A percentile compares a stretch with the other conserved stretches of the same genome.
These are phyloP conservation scores for Gonocerus acuteangulatus DNA, from an alignment of 2,888 invertebrate species.

Conservation along the genomic window DNA sequence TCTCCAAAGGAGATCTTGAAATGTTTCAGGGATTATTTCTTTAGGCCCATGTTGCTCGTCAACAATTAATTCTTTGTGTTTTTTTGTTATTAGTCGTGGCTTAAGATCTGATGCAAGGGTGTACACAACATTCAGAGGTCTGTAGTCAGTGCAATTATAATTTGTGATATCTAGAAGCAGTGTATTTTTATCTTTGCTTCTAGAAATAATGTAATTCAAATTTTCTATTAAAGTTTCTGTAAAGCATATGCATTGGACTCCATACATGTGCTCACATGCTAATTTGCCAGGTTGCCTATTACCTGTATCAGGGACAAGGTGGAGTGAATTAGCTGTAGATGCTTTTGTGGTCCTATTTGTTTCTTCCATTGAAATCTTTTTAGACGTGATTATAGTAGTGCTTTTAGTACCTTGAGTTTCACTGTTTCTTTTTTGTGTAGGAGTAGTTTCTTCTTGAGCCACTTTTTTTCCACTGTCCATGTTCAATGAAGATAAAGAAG, in stretches of 20 bases:
- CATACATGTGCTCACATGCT: conserved; percentile 12
- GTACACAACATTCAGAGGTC: conserved; percentile 2
- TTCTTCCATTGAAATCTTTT: neutral
- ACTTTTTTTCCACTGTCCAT: no score
- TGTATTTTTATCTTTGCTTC: neutral
- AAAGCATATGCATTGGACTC: conserved; percentile 17
- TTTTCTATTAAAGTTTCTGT: conserved; percentile 3
- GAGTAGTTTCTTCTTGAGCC: neutral
- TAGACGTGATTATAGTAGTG: neutral
- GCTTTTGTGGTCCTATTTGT: neutral
- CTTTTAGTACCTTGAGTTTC: no score
- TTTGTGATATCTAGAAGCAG: conserved; percentile 2
- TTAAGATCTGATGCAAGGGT: conserved; percentile 24
- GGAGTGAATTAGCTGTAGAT: neutral
- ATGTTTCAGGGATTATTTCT: conserved; percentile 20
- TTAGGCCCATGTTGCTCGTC: conserved; percentile 27
- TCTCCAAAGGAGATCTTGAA: conserved; percentile 20
- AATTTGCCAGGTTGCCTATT: conserved; percentile 14
- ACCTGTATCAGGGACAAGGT: neutral
- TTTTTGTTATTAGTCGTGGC: conserved; percentile 27
- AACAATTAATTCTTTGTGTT: conserved; percentile 21
- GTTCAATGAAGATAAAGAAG: neutral
- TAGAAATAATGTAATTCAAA: conserved; percentile 2
- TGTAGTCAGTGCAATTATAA: conserved; percentile 22
- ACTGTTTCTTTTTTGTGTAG: no score